Conservation (phyloP, 1,140 invertebrate genomes). For the Tenebrio molitor region DNA sequence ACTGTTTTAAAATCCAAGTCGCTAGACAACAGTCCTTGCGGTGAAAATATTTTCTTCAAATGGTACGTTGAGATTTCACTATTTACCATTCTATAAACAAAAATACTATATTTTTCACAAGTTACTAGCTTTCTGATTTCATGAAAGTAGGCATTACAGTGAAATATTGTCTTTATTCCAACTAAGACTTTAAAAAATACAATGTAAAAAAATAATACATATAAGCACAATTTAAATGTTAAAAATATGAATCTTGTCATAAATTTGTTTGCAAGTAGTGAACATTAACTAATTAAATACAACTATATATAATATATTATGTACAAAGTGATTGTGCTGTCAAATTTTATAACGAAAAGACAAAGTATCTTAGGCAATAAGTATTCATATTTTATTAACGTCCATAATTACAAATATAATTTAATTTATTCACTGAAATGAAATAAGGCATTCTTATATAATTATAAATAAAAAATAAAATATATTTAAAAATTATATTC, state of each 20-base stretch:
- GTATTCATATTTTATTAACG: conserved; percentile 27
- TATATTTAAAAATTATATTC: conserved; percentile 36
- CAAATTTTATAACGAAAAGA: neutral
- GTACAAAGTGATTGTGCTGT: neutral
- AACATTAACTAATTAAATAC: neutral
- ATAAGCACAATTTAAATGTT: neutral
- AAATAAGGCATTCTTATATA: conserved; percentile 25
- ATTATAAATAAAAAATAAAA: conserved; percentile 25
- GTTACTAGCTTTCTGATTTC: too few species aligned
- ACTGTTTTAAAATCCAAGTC: too few species aligned
- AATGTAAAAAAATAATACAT: conserved; percentile 20
- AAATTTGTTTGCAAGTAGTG: neutral
- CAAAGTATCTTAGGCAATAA: neutral
- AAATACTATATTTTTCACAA: too few species aligned
- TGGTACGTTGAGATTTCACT: too few species aligned
- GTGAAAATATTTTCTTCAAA: too few species aligned
- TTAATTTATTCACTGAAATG: conserved; percentile 22
- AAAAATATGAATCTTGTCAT: neutral
- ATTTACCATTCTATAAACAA: too few species aligned
- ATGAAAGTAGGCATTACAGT: too few species aligned
- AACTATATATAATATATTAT: too few species aligned
- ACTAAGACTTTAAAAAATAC: conserved; percentile 8
- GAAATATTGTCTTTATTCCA: conserved; percentile 8
- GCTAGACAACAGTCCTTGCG: too few species aligned
- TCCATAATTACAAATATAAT: conserved; percentile 43